Conservation (phyloP, 2,888 invertebrate species). For the Bursaphelenchus okinawaensis region DNA sequence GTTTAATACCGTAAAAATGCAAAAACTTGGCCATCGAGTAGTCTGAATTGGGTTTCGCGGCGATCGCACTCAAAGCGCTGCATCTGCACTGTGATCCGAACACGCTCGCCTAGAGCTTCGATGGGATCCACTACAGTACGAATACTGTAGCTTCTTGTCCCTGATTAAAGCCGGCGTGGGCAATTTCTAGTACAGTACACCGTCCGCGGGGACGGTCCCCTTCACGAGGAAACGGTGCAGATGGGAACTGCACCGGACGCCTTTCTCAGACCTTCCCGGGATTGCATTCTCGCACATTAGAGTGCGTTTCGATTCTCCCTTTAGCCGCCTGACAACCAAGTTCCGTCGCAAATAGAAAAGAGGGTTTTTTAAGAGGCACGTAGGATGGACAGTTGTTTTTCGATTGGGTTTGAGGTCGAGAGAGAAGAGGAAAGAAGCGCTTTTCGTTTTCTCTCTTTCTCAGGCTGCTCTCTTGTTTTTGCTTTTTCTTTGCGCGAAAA, state of each 20-base stretch:
- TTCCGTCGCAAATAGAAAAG: no score
- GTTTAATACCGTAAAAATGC: not conserved
- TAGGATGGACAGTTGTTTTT: not conserved
- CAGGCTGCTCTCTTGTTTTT: not conserved
- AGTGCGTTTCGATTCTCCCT: not conserved
- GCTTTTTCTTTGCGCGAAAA: no score
- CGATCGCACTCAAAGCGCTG: slow-evolving; percentile 14
- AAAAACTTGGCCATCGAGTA: slow-evolving; percentile 10
- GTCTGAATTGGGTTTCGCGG: slow-evolving; percentile 16
- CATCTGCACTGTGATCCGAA: slow-evolving; percentile 9
- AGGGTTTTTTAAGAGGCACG: not conserved
- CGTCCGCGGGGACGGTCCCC: not conserved
- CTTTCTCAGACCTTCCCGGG: not conserved
- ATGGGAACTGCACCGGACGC: not conserved
- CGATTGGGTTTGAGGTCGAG: not conserved
- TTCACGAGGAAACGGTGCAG: not conserved
- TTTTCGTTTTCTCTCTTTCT: not conserved
- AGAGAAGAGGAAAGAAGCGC: not conserved
- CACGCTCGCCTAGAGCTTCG: slow-evolving; percentile 5
- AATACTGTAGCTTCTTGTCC: not conserved
- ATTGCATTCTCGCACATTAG: not conserved
- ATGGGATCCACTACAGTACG: not conserved
- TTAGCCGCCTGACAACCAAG: not conserved
- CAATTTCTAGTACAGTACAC: not conserved
- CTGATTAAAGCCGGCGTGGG: not conserved